Base-by-base conservation (phyloP, 2,888 invertebrate species). In the Odontocolon sp. region DNA sequence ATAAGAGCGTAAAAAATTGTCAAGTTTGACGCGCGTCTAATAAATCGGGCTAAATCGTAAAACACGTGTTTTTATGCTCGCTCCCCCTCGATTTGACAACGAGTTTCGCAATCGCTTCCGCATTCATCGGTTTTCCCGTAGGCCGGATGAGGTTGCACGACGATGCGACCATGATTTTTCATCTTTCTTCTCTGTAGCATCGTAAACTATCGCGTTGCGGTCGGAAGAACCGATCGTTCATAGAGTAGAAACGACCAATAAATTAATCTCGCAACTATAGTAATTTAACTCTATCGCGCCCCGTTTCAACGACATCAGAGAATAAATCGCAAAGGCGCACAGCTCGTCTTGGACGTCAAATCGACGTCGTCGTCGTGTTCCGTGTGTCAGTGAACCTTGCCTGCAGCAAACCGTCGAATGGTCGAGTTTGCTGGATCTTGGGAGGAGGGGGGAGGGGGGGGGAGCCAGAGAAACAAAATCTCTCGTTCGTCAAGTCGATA, bases 71-170 rank as follows among this genome's bases (percentile, higher is more conserved):
- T 78, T 79, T 74, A 45, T 81, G 81, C 80, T 78, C 71, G 59
- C 47, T 54, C 56, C n/a, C n/a, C 18, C 21, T 23, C 56, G 9
- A 57, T 59, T 64, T 77, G 71, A 81, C 78, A 81, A 78, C 80
- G 71, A 79, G 80, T 81, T 84, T 82, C 52, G 73, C 70, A 73
- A 81, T 54, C 68, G 59, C 47, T 83, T 84, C 83, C 82, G 82
- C 84, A 84, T 85, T 84, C 79, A n/a, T n/a, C n/a, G 66, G 45
- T 36, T 70, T 70, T 56, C 36, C 50, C 56, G 31, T 45, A 18
- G 57, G 16, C 47, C 74, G 74, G 68, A 75, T 75, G 28, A 54
- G 8, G 3, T 54, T 33, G 6, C 31, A n/a, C 33, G 33, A 33
- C n/a, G n/a, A 4, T n/a, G 8, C 33, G n/a, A 33, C 33, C 33